A percentile compares a stretch with the other conserved stretches of the same genome.
Conservation (phyloP, 2,113 vertebrate genomes). For the Sinosuthora webbiana region DNA sequence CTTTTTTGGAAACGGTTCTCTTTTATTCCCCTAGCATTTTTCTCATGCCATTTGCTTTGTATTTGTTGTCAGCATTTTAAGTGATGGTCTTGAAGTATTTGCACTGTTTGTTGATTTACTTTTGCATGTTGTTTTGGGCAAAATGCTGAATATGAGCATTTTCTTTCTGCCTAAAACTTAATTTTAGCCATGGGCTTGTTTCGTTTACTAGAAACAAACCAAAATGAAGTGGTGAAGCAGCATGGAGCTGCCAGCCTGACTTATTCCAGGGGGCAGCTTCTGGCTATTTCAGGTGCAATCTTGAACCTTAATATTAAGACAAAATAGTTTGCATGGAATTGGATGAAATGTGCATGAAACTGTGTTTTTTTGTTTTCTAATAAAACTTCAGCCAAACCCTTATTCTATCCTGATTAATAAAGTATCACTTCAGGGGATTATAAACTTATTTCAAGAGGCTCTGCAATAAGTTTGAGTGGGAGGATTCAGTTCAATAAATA, state of each 20-base stretch:
- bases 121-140: slow-evolving; percentile 53
- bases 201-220: slow-evolving; percentile 38
- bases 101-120: slow-evolving; percentile 35
- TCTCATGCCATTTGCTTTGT: neutral
- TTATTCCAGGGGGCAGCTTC: neutral
- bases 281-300: neutral
- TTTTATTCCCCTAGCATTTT: neutral
- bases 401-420: neutral
- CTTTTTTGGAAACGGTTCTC: neutral
- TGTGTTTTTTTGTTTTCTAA: neutral
- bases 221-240: neutral
- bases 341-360: neutral
- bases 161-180: slow-evolving; percentile 1
- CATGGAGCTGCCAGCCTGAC: neutral
- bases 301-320: neutral
- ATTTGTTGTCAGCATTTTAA: neutral
- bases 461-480: neutral
- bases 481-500: slow-evolving; percentile 24
- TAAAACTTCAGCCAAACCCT: neutral
- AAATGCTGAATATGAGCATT: slow-evolving; percentile 28
- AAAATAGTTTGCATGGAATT: neutral
- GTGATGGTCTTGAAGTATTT: slow-evolving; percentile 15
- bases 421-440: neutral
- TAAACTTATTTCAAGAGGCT: neutral
- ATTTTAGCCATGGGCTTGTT: slow-evolving; percentile 47